These are phyloP conservation scores for Osmerus eperlanus DNA, from an alignment of 2,113 vertebrate species.

Conservation along the genomic window DNA sequence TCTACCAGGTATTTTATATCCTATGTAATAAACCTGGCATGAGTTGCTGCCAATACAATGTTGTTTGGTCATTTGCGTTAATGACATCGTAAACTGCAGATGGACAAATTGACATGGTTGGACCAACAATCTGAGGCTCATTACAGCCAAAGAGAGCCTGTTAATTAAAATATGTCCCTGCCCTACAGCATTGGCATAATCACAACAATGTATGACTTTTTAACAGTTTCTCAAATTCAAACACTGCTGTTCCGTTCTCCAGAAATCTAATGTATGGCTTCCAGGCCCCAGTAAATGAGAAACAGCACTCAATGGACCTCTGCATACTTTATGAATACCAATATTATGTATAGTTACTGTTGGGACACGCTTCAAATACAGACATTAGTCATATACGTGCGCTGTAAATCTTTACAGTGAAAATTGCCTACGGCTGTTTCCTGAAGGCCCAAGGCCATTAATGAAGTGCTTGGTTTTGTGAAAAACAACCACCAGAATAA, in stretches of 20 bases:
- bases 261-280: no score
- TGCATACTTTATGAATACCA: neutral
- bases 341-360: neutral
- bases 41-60: slow-evolving; percentile 20
- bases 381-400: neutral
- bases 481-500: no score
- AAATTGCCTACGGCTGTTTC: neutral
- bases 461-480: neutral
- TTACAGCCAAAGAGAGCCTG: neutral
- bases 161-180: neutral
- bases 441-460: neutral
- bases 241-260: neutral
- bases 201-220: no score
- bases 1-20: slow-evolving; percentile 26
- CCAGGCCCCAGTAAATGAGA: neutral
- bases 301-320: neutral
- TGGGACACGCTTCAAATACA: neutral
- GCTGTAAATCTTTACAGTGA: neutral
- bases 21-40: slow-evolving; percentile 1
- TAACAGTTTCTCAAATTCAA: neutral
- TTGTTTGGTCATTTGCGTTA: slow-evolving; percentile 15
- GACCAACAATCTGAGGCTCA: slow-evolving; percentile 12
- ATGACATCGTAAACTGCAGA: slow-evolving; percentile 37
- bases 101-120: slow-evolving; percentile 26
- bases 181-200: neutral